Conservation (phyloP, 2,888 invertebrate species). For the Drosophila meridionalis region DNA sequence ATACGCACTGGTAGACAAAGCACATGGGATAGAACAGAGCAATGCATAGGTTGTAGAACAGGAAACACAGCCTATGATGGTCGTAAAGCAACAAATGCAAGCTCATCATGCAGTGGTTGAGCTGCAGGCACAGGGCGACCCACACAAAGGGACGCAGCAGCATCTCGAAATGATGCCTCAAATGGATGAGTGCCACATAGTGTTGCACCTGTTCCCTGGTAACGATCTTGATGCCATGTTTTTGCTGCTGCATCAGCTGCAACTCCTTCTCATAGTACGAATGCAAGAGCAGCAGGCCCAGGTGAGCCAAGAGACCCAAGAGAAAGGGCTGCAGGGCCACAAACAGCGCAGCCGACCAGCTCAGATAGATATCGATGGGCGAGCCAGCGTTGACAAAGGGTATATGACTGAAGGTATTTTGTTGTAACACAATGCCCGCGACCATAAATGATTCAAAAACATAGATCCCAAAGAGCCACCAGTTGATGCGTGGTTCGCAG, state of each 20-base stretch:
- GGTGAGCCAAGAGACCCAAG: slow-evolving; percentile 15
- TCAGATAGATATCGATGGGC: accelerated
- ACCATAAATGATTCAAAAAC: not conserved
- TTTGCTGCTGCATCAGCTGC: not conserved
- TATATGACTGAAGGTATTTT: not conserved
- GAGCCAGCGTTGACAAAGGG: not conserved
- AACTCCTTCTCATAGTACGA: slow-evolving; percentile 31
- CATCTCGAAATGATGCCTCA: slow-evolving; percentile 41
- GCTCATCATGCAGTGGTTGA: not conserved
- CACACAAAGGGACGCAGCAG: slow-evolving; percentile 49
- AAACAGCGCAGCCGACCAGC: slow-evolving; percentile 16
- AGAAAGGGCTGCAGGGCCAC: slow-evolving; percentile 49
- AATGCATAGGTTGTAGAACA: accelerated
- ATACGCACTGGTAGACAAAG: slow-evolving; percentile 17
- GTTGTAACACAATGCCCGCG: not conserved
- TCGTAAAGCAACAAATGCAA: slow-evolving; percentile 45
- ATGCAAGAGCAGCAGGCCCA: slow-evolving; percentile 45
- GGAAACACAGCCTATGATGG: accelerated
- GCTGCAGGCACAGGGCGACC: slow-evolving; percentile 1
- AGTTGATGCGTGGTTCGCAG: slow-evolving; percentile 38
- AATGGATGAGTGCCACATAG: slow-evolving; percentile 40
- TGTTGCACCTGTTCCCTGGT: slow-evolving; percentile 19
- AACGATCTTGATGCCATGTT: not conserved
- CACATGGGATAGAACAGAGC: slow-evolving; percentile 36
- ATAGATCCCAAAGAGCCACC: slow-evolving; percentile 28